phyloP scores from a whole-genome alignment of 2,888 invertebrate genomes.

The Agonopterix subpropinquella region DNA sequence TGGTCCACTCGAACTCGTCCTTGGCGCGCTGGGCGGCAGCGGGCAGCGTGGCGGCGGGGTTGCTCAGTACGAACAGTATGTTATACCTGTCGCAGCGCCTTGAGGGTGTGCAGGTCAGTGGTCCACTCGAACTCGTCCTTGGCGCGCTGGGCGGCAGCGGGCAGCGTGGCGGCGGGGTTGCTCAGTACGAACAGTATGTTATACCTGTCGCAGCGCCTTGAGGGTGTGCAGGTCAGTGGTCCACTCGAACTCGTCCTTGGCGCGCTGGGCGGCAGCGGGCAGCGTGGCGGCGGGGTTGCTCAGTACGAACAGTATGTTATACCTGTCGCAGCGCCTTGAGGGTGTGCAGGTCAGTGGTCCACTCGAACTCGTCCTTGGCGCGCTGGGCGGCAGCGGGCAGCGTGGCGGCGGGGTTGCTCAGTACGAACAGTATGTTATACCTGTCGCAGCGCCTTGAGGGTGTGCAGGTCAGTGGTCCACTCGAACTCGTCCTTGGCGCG shows the following conservation, averaged over 20 bases:
- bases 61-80: constrained; percentile 71
- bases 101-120: constrained; percentile 84
- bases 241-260: constrained; percentile 89
- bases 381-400: constrained; percentile 80
- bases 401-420: constrained; percentile 81
- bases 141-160: constrained; percentile 79
- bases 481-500: constrained; percentile 88
- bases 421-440: constrained; percentile 67
- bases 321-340: constrained; percentile 83
- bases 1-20: constrained; percentile 86
- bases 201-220: constrained; percentile 80
- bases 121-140: constrained; percentile 90
- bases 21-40: constrained; percentile 82
- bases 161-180: constrained; percentile 81
- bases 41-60: constrained; percentile 81
- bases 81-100: too few relatives aligned
- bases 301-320: constrained; percentile 71
- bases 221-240: constrained; percentile 85
- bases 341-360: constrained; percentile 84
- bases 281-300: constrained; percentile 82
- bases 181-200: constrained; percentile 71
- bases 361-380: constrained; percentile 88
- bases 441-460: constrained; percentile 84
- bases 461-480: constrained; percentile 83
- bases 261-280: constrained; percentile 78